Evolutionary conservation across 92 coral and sea anemone genomes (phyloP).

Genomic region (Porites rus): DNA sequence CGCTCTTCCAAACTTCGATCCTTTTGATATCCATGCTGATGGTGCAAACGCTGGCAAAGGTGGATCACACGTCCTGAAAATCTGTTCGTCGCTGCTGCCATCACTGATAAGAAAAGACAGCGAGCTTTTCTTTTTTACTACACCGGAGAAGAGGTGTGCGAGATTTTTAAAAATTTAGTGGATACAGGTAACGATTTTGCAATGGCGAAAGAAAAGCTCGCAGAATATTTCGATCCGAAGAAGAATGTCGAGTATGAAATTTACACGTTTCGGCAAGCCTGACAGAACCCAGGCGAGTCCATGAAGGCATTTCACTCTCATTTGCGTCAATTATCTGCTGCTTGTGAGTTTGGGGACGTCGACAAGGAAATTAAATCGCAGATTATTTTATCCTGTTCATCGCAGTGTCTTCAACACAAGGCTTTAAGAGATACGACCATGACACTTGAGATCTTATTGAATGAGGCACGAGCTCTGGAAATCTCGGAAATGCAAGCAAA

Average conservation of each 20-base stretch:
- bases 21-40: slow-evolving; percentile 45
- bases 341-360: slow-evolving; percentile 29
- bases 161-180: slow-evolving; percentile 24
- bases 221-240: slow-evolving; percentile 50
- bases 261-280: slow-evolving; percentile 59
- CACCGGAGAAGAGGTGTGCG: slow-evolving; percentile 48
- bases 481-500: slow-evolving; percentile 30
- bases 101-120: slow-evolving; percentile 30
- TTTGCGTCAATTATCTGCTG: slow-evolving; percentile 29
- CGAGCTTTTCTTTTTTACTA: slow-evolving; percentile 19
- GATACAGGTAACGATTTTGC: slow-evolving; percentile 43
- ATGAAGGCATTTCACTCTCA: slow-evolving; percentile 58
- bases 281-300: slow-evolving; percentile 49
- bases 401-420: slow-evolving; percentile 14
- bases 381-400: slow-evolving; percentile 24
- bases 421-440: slow-evolving; percentile 17
- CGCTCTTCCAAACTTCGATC: slow-evolving; percentile 46
- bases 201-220: slow-evolving; percentile 41
- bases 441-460: slow-evolving; percentile 28
- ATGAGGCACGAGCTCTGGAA: slow-evolving; percentile 9
- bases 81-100: slow-evolving; percentile 58
- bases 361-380: slow-evolving; percentile 34
- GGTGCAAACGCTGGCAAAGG: slow-evolving; percentile 41
- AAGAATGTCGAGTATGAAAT: slow-evolving; percentile 52
- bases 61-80: slow-evolving; percentile 61